These are phyloP conservation scores for Psittacus erithacus DNA, from an alignment of 2,113 vertebrate genomes.

Conservation along the genomic window DNA sequence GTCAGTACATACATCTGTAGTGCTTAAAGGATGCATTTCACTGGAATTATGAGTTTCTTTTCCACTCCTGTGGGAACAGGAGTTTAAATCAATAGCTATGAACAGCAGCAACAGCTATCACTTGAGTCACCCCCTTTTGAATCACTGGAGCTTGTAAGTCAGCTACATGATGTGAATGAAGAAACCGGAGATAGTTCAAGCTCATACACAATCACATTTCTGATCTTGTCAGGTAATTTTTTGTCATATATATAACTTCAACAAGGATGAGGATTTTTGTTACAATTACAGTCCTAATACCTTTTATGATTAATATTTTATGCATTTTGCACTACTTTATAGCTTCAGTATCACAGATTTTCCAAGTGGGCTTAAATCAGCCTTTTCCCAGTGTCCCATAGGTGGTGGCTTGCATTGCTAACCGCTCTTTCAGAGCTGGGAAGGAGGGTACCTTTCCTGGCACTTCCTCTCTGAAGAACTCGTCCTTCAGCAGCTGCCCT, in stretches of 20 bases:
- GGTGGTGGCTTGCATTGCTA: background rate
- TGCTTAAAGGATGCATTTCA: background rate
- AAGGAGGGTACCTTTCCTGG: background rate
- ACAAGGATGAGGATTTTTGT: background rate
- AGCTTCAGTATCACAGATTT: background rate
- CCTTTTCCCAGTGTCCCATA: background rate
- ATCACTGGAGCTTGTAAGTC: background rate
- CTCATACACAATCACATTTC: background rate
- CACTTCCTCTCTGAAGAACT: background rate
- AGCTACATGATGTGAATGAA: background rate
- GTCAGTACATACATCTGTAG: background rate
- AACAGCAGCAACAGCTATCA: background rate
- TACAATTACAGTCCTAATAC: background rate
- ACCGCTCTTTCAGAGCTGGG: background rate
- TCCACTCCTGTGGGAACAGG: background rate
- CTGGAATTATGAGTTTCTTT: background rate
- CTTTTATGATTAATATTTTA: background rate
- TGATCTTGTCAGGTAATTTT: background rate
- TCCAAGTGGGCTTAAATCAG: background rate
- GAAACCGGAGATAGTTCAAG: background rate
- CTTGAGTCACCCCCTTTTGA: background rate
- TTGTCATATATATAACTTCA: background rate
- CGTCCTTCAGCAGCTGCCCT: background rate
- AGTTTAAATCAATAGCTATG: background rate
- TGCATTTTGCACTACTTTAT: background rate